Evolutionary conservation across 2,888 invertebrate species (phyloP), one percentile per base, ranked within the genome.

Genomic region (Blastobasis lacticolella): DNA sequence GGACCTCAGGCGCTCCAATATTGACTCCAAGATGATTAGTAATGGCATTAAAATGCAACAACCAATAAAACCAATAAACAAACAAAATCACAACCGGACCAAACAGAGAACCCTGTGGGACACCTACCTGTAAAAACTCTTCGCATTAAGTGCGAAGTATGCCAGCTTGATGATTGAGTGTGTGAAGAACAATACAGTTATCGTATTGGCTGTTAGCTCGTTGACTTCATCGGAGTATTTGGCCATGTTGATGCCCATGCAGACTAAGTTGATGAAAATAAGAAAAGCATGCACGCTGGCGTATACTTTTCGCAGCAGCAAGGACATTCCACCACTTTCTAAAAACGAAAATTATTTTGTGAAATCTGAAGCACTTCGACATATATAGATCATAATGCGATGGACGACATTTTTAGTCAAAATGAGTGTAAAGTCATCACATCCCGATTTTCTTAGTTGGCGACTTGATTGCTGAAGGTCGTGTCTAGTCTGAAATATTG

Each of bases 161-260:
- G 90, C 58, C 59, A 93, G 83, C 75, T 96, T 95, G 41, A 94
- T 93, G 42, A 95, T 68, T 52, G 92, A 90, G 67, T 95, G 95
- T 0, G 93, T 89, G 73, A 95, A 95, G 81, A 95, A 95, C 9
- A 95, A 84, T 0, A 94, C 90, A 0, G 95, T 95, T 56, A 95
- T 94, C 41, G 95, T 95, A 60, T 95, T 95, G 4, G 94, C 94
- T 0, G 91, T 91, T 49, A 91, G 71, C 62, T 91, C 91, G 69
- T 94, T 94, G 37, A 95, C 94, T 67, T 95, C 94, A 37, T 92
- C 93, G 1, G 92, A 90, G 73, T 95, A 93, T 50, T 90, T 62
- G 0, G 92, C 90, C 86, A 95, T 87, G 73, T 95, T 95, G 53
- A 91, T 83, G 4, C 89, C 90, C 70, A 93, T 90, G 42, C 90